Base-by-base conservation (phyloP, 2,113 vertebrate genomes). In the Corynorhinus townsendii region DNA sequence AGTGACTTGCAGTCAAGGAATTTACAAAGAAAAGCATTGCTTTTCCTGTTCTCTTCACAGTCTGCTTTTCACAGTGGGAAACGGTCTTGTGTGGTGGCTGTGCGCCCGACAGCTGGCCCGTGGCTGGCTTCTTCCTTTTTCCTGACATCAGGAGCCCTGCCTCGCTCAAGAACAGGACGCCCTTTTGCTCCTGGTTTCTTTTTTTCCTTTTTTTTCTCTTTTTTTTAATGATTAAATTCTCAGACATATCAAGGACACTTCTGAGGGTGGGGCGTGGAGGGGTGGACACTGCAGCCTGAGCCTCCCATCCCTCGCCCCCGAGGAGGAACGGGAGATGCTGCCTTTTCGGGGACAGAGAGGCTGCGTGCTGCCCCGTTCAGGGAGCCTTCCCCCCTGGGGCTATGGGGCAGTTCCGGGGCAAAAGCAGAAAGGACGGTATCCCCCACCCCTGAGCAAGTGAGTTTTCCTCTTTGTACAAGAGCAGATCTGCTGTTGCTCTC, bases 61-160 rank as follows among this genome's bases (percentile, higher is more conserved):
- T 99, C 99, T 99, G 99, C 99, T 99, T 99, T 99, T 99, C 99
- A 99, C 99, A 98, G 98, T 99, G 99, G 98, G 99, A 28, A 98
- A 98, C 97, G 97, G 98, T 99, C 97, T 14, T 73, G 97, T 98
- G 98, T 98, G 98, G 98, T 82, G 94, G 96, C 98, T 97, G 98
- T 91, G 95, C 85, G 96, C 24, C 91, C 95, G 90, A 93, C 96
- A 94, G 96, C 98, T 96, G 92, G 91, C 97, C 97, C 84, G 16
- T 77, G 96, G 95, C 93, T 91, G 97, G 97, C 97, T 97, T 97
- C 97, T 97, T 93, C 81, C 89, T 95, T 95, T 98, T 96, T 97
- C 97, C 96, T 96, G 97, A 96, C 97, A 86, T 97, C 95, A 54
- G 96, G 95, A 96, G 92, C 94, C 95, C 94, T 64, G 93, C 97